Evolutionary conservation across 2,113 vertebrate genomes (phyloP).

Genomic region (chimpanzee (Pan troglodytes)): DNA sequence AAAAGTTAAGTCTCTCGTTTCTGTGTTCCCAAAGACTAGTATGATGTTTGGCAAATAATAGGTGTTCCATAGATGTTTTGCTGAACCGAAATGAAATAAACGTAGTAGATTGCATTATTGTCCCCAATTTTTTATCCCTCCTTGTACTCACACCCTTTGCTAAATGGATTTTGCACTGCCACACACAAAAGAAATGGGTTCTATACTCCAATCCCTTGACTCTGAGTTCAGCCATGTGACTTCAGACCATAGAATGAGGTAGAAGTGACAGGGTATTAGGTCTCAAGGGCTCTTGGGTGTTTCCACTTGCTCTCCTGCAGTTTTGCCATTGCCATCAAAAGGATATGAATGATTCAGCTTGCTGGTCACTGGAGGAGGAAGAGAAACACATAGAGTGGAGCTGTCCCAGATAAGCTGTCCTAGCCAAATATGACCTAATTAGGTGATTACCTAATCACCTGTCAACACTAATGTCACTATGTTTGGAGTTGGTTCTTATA

Average conservation of each 20-base stretch:
- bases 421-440: background rate
- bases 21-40: background rate
- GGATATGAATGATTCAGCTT: background rate
- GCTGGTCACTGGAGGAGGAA: background rate
- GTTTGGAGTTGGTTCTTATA: background rate
- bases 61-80: background rate
- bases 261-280: background rate
- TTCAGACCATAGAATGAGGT: background rate
- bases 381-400: background rate
- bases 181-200: background rate
- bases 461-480: background rate
- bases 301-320: background rate
- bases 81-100: background rate
- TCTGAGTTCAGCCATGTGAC: background rate
- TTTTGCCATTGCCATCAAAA: background rate
- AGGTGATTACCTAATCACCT: too few species aligned
- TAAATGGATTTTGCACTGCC: background rate
- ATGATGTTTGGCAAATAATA: background rate
- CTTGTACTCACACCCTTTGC: background rate
- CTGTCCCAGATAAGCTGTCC: background rate
- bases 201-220: background rate
- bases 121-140: background rate
- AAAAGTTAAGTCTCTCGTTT: background rate
- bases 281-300: background rate
- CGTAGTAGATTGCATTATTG: background rate